A percentile compares a stretch with the other conserved stretches of the same genome.
Evolutionary conservation across 2,888 invertebrate species (phyloP).

Genomic region (Nebria brevicollis): DNA sequence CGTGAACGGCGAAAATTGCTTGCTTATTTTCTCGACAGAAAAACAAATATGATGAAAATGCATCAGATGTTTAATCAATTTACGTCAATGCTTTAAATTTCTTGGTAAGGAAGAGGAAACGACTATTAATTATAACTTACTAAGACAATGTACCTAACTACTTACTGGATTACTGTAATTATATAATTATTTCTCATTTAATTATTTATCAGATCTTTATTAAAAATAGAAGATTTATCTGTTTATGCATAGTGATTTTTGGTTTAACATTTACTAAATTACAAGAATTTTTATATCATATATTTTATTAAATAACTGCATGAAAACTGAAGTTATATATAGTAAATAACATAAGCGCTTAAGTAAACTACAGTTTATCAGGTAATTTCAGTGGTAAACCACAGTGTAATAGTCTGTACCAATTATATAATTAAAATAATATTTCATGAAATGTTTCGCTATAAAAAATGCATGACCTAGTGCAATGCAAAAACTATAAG

Average conservation of each 20-base stretch:
- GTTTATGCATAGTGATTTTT: no score
- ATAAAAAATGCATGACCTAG: neutral
- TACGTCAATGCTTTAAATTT: conserved; percentile 4
- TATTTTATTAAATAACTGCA: neutral
- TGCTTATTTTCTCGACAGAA: neutral
- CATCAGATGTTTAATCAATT: neutral
- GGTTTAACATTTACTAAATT: no score
- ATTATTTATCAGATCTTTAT: neutral
- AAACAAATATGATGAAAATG: neutral
- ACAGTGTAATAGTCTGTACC: neutral
- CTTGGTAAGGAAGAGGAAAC: conserved; percentile 15
- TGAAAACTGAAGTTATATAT: neutral
- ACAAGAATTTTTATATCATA: no score
- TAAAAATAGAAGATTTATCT: no score
- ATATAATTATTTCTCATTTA: neutral
- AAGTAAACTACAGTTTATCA: neutral
- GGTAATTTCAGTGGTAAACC: neutral
- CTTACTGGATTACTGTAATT: neutral
- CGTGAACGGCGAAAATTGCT: neutral
- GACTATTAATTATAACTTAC: neutral
- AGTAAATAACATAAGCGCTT: neutral
- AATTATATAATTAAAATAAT: neutral
- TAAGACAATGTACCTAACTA: conserved; percentile 3
- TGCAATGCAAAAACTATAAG: neutral
- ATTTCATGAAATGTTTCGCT: neutral